Evolutionary conservation across 2,797 vertebrate genomes (phyloP).

Genomic region (Falco novaeseelandiae): DNA sequence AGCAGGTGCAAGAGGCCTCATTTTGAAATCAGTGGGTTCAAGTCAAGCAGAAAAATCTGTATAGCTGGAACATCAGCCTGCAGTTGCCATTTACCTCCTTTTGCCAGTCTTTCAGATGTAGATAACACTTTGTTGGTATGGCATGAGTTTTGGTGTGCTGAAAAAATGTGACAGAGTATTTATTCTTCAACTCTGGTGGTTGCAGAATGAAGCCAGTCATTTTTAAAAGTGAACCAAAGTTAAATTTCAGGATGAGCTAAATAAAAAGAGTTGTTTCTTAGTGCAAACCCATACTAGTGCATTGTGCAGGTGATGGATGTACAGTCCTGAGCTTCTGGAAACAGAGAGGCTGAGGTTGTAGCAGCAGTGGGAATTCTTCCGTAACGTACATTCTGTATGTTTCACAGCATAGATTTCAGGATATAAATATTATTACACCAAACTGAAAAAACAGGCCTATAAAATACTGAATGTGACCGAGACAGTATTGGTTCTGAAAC

Average conservation of each 20-base stretch:
- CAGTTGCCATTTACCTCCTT: neutral
- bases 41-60: conserved; percentile 11
- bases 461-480: neutral
- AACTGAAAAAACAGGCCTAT: neutral
- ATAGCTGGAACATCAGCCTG: neutral
- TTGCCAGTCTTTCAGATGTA: neutral
- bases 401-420: neutral
- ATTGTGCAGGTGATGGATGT: neutral
- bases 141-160: neutral
- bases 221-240: neutral
- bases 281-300: neutral
- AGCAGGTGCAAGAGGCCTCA: conserved; percentile 16
- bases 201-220: neutral
- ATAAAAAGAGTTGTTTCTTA: neutral
- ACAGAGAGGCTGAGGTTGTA: neutral
- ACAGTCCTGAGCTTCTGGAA: neutral
- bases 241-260: neutral
- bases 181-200: neutral
- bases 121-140: neutral
- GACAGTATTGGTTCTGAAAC: neutral
- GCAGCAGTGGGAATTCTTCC: neutral
- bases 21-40: conserved; percentile 22
- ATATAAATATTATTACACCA: neutral
- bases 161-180: neutral
- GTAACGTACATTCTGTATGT: neutral